phyloP scores from a whole-genome alignment of 2,888 invertebrate species.

The Drosophila merina region DNA sequence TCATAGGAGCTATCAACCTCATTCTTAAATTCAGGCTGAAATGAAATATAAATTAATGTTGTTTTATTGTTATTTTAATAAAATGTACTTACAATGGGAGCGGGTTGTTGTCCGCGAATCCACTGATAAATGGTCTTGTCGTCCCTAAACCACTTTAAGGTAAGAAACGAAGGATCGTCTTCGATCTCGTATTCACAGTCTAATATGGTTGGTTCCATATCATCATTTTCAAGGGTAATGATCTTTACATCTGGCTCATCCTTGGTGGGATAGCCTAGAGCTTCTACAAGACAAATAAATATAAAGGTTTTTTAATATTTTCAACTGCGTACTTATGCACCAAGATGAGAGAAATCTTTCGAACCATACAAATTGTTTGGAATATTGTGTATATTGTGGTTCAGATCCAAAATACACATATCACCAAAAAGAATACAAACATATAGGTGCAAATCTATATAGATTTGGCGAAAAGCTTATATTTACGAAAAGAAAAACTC shows the following conservation, averaged over 20 bases:
- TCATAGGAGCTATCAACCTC: constrained; percentile 69
- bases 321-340: not conserved
- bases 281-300: constrained; percentile 27
- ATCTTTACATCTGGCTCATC: constrained; percentile 52
- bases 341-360: no score
- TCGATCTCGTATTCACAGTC: constrained; percentile 64
- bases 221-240: constrained; percentile 54
- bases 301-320: not conserved
- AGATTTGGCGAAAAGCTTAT: constrained; percentile 41
- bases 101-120: constrained; percentile 59
- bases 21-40: constrained; percentile 64
- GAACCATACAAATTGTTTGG: constrained; percentile 10
- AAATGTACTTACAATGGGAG: constrained; percentile 52
- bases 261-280: constrained; percentile 38
- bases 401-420: constrained; percentile 30
- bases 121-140: constrained; percentile 65
- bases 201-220: constrained; percentile 63
- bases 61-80: not conserved
- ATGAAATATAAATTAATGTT: not conserved
- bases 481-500: constrained; percentile 42
- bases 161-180: constrained; percentile 48
- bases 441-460: constrained; percentile 12
- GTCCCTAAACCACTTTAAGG: constrained; percentile 64
- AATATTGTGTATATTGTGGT: constrained; percentile 2
- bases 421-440: constrained; percentile 16